Conservation (phyloP, 2,888 invertebrate genomes). For the Galerucella nymphaeae region DNA sequence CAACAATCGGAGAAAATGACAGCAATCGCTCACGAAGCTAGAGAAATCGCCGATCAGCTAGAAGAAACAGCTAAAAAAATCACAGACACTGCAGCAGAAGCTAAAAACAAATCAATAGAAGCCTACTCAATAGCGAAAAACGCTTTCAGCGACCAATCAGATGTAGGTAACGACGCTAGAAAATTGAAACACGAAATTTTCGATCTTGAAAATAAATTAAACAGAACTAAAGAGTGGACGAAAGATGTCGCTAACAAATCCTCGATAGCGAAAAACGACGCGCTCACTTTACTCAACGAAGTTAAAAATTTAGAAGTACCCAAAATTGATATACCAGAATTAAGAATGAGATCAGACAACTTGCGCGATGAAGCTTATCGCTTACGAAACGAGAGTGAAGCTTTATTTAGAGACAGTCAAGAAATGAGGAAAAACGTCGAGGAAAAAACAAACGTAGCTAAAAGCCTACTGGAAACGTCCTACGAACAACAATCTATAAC, state of each 20-base stretch:
- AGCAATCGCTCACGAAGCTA: constrained; percentile 88
- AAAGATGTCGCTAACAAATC: constrained; percentile 81
- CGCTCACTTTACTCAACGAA: constrained; percentile 82
- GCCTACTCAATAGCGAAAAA: constrained; percentile 86
- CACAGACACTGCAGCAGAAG: constrained; percentile 79
- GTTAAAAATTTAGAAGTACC: constrained; percentile 86
- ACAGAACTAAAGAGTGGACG: constrained; percentile 76
- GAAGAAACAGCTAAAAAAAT: constrained; percentile 84
- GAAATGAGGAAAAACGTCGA: constrained; percentile 72
- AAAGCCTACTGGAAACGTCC: constrained; percentile 73
- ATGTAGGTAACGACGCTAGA: constrained; percentile 74
- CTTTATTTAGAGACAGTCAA: constrained; percentile 69
- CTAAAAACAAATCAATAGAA: constrained; percentile 83
- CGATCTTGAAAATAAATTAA: constrained; percentile 76
- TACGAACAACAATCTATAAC: constrained; percentile 80
- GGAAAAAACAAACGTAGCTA: constrained; percentile 73
- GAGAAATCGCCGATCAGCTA: constrained; percentile 82
- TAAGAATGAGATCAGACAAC: constrained; percentile 75
- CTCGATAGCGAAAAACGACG: constrained; percentile 78
- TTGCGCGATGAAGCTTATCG: constrained; percentile 78
- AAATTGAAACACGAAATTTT: constrained; percentile 75
- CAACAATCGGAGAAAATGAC: constrained; percentile 94
- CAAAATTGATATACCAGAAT: constrained; percentile 76
- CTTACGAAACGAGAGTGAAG: constrained; percentile 68
- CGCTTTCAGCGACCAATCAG: constrained; percentile 57